Conservation (phyloP, 2,113 vertebrate species). For the Prolemur simus region DNA sequence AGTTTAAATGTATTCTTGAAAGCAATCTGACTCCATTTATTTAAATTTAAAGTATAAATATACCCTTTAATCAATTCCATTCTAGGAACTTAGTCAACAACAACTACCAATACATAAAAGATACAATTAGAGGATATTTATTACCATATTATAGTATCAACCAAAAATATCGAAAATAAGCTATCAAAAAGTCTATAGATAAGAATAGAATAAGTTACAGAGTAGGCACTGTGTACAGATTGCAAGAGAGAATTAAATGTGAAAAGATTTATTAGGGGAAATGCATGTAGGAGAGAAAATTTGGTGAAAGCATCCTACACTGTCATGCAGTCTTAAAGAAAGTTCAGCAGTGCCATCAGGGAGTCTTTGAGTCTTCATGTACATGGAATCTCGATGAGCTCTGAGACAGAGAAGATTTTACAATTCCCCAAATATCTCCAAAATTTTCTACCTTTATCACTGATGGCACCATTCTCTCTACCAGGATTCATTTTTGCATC, state of each 20-base stretch:
- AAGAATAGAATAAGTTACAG: neutral
- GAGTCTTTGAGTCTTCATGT: neutral
- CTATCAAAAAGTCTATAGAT: neutral
- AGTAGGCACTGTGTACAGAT: neutral
- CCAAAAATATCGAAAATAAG: neutral
- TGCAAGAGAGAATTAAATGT: neutral
- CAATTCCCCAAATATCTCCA: neutral
- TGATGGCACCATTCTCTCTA: no score
- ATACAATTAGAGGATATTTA: neutral
- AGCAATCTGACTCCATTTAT: neutral
- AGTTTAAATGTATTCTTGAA: neutral
- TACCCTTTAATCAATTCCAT: neutral
- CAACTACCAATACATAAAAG: neutral
- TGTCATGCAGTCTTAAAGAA: neutral
- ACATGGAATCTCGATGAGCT: neutral
- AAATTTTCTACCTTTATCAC: neutral
- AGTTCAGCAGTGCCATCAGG: neutral
- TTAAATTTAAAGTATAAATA: neutral
- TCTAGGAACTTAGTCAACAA: neutral
- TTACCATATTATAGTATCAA: neutral
- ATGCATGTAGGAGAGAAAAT: neutral
- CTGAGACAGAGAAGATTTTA: neutral
- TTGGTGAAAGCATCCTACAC: neutral
- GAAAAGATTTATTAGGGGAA: neutral
- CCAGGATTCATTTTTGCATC: neutral